phyloP scores from a whole-genome alignment of 2,888 invertebrate species.

The Heteropelma amictum region DNA sequence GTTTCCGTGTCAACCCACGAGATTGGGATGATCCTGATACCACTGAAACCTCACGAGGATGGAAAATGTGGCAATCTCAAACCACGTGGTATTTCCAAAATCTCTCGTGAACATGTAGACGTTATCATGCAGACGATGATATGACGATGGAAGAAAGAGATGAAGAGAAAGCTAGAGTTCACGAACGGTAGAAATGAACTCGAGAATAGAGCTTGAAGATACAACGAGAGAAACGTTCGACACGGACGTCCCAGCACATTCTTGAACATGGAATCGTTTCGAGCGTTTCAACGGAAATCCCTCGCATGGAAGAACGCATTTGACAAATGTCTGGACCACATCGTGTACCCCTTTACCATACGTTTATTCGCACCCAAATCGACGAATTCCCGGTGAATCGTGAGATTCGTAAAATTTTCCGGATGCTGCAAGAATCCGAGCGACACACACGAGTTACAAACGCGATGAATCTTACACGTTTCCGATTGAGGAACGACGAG shows the following conservation, averaged over 20 bases:
- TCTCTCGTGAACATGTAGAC: constrained; percentile 25
- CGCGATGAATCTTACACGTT: constrained; percentile 16
- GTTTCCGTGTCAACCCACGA: background rate
- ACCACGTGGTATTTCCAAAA: constrained; percentile 43
- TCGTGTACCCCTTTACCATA: constrained; percentile 54
- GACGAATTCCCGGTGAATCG: constrained; percentile 60
- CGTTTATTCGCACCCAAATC: constrained; percentile 61
- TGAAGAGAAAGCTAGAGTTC: constrained; percentile 29
- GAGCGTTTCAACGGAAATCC: constrained; percentile 60
- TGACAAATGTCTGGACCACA: constrained; percentile 50
- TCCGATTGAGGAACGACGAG: too few species aligned
- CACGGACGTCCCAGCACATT: constrained; percentile 54
- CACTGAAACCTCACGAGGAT: constrained; percentile 17
- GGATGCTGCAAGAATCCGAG: constrained; percentile 16
- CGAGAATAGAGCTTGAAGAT: constrained; percentile 22
- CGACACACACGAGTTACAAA: constrained; percentile 25
- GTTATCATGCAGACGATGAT: too few species aligned
- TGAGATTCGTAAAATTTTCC: constrained; percentile 60
- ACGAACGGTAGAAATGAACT: constrained; percentile 67
- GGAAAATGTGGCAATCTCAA: constrained; percentile 28
- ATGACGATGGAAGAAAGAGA: background rate
- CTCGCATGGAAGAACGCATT: constrained; percentile 30
- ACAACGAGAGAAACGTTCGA: constrained; percentile 15
- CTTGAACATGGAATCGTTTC: constrained; percentile 64
- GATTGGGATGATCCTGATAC: background rate